Evolutionary conservation across 2,113 vertebrate species (phyloP).

Genomic region (Acrocephalus kingi): DNA sequence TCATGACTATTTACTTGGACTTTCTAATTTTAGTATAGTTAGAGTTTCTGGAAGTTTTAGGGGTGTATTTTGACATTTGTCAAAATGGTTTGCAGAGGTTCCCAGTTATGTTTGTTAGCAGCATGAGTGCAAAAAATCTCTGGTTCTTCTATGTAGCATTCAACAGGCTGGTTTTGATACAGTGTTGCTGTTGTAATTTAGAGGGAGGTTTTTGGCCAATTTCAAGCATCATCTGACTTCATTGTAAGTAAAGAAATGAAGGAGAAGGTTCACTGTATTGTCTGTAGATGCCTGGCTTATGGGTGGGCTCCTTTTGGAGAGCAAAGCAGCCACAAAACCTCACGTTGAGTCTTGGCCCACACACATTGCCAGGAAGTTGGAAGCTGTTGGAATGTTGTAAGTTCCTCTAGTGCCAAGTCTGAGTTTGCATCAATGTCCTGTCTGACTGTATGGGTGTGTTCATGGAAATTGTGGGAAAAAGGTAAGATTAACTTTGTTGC

Average conservation of each 20-base stretch:
- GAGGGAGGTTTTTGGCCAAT: accelerated
- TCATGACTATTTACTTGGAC: neutral
- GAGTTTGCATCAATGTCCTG: neutral
- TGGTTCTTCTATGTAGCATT: neutral
- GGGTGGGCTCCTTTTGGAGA: neutral
- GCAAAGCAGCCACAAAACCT: neutral
- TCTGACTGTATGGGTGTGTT: neutral
- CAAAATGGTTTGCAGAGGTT: neutral
- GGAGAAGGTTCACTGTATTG: neutral
- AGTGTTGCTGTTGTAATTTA: neutral
- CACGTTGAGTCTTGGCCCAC: neutral
- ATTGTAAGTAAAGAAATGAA: neutral
- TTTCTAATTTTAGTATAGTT: neutral
- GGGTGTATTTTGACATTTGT: neutral
- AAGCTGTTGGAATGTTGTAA: neutral
- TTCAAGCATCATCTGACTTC: neutral
- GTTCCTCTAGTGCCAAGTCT: neutral
- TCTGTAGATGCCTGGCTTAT: neutral
- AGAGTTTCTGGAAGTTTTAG: neutral
- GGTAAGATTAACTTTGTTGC: neutral
- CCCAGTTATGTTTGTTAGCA: neutral
- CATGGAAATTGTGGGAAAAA: neutral
- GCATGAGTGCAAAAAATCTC: neutral
- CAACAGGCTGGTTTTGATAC: neutral
- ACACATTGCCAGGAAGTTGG: neutral